These are phyloP conservation scores for Salpingus planirostris DNA, from an alignment of 2,888 invertebrate species.

Conservation along the genomic window DNA sequence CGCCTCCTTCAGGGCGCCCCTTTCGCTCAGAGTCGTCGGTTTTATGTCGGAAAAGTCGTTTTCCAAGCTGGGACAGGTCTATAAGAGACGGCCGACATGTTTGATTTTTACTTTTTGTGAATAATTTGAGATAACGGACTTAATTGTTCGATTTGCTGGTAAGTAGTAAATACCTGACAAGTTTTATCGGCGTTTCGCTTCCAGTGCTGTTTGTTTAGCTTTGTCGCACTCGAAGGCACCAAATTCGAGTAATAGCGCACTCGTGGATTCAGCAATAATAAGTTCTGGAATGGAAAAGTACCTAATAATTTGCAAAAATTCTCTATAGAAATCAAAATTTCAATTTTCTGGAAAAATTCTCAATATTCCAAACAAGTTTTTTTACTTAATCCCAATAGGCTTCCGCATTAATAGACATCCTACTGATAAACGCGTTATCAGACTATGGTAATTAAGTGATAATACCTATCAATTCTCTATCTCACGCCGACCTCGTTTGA, in stretches of 20 bases:
- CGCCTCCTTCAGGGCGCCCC: conserved; percentile 86
- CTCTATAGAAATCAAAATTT: conserved; percentile 15
- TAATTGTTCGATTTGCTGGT: too few relatives aligned
- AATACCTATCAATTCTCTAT: too few relatives aligned
- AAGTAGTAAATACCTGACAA: conserved; percentile 67
- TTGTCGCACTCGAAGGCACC: conserved; percentile 78
- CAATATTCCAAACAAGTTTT: too few relatives aligned
- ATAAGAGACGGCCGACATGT: too few relatives aligned
- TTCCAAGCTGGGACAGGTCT: conserved; percentile 60
- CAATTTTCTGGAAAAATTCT: too few relatives aligned
- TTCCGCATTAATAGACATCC: too few relatives aligned
- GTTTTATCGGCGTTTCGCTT: conserved; percentile 83
- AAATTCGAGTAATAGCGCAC: conserved; percentile 66
- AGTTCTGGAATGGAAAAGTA: conserved; percentile 53
- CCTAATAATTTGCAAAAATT: conserved; percentile 2
- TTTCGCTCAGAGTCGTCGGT: conserved; percentile 92
- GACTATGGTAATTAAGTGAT: too few relatives aligned
- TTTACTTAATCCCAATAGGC: too few relatives aligned
- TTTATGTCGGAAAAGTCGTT: conserved; percentile 97
- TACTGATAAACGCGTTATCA: too few relatives aligned
- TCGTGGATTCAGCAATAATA: conserved; percentile 78
- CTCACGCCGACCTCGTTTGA: too few relatives aligned
- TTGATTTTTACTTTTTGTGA: conserved; percentile 1
- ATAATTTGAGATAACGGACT: neutral
- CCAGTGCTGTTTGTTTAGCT: conserved; percentile 86